Base-by-base conservation (phyloP, 1,140 invertebrate genomes). In the Drosophila triauraria region DNA sequence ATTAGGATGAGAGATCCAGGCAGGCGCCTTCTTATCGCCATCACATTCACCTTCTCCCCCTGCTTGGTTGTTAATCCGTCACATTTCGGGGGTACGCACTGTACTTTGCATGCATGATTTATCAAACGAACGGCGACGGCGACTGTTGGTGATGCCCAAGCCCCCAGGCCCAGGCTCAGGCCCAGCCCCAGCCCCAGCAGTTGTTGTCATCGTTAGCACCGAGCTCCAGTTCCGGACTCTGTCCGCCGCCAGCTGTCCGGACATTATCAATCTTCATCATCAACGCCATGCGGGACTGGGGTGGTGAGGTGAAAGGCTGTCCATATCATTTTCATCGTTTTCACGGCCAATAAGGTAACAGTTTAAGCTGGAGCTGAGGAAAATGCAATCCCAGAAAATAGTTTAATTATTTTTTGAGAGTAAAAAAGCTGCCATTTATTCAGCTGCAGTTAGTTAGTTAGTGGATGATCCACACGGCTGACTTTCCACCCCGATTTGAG, bases 181-280 rank as follows among this genome's bases (percentile, higher is more conserved):
- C 20, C 20, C 20, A 20, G 20, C 20, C n/a, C 2, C 23, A 48
- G 23, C 27, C 23, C 13, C 57, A 30, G 27, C 27, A 30, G 35
- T 69, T 71, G 69, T 72, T 47, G 67, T 60, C 69, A 72, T 72
- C 68, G 70, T 74, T 74, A 72, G 56, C 70, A 74, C 68, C 56
- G 53, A 72, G 35, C 54, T 68, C 67, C 59, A 40, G 27, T 40
- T 38, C 46, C 47, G 65, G 17, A 43, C 15, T 64, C 46, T 2
- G 40, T 27, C 57, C 57, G 40, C 47, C 23, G 23, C 40, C 62
- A 32, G 43, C 44, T 59, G 43, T 59, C 51, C 65, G 53, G 68
- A 60, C 70, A 74, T 72, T 74, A 74, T 74, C 70, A 74, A 74
- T 74, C 70, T 72, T 74, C 70, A 74, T 74, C 70, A 74, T 48